Base-by-base conservation (phyloP, 1,140 invertebrate genomes). In the Protaetia brevitarsis region DNA sequence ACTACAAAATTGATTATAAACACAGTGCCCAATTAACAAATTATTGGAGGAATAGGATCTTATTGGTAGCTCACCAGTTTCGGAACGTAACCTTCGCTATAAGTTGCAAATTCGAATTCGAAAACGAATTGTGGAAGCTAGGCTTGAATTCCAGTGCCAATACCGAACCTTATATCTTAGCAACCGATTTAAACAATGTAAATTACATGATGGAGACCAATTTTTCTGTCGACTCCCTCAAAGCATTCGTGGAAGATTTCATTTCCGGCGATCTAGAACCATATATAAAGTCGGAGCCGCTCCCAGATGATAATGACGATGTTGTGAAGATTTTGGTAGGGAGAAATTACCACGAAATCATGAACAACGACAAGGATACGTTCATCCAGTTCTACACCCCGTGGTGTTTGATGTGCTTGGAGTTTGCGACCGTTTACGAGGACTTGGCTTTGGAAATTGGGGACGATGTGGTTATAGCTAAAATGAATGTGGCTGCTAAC, bases 321-420 rank as follows among this genome's bases (percentile, higher is more conserved):
- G 86, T 87, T 56, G 93, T 97, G 0, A 95, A 91, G 19, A 57
- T 63, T 30, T 94, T 92, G 21, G 96, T 99, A 7, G 96, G 87
- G 13, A 95, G 94, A 81, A 98, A 97, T 81, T 98, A 97, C 81
- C 89, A 98, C 77, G 91, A 98, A 63, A 82, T 98, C 51, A 94
- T 98, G 0, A 89, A 98, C 75, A 89, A 90, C 70, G 89, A 84
- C 29, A 93, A 95, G 74, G 96, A 99, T 81, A 92, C 92, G 3
- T 82, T 99, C 3, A 87, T 99, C 68, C 95, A 98, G 78, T 98
- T 98, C 81, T 98, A 98, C 81, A 95, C 95, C 21, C 95, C 95
- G 0, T 98, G 95, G 95, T 98, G 97, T 79, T 96, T 96, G 68
- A 95, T 98, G 75, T 99, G 96, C 82, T 97, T 96, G 81, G 93